Conservation (phyloP, 2,888 invertebrate species). For the Lampropteryx suffumata region DNA sequence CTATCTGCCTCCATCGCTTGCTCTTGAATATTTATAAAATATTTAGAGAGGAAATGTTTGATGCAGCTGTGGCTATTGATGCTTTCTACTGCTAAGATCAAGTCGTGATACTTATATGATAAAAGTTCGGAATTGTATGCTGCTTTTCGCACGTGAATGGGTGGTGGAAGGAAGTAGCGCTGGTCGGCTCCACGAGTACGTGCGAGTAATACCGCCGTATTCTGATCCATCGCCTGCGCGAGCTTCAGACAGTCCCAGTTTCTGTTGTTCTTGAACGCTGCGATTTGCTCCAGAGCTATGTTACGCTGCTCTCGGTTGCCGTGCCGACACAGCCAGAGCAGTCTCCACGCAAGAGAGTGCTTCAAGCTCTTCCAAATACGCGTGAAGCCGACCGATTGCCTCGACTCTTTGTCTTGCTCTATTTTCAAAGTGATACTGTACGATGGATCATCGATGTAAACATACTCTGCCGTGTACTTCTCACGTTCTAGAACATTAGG, state of each 20-base stretch:
- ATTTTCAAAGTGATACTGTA: slow-evolving; percentile 54
- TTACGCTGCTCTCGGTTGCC: slow-evolving; percentile 84
- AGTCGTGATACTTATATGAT: slow-evolving; percentile 63
- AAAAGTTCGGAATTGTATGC: slow-evolving; percentile 63
- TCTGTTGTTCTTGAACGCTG: slow-evolving; percentile 86
- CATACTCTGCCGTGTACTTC: slow-evolving; percentile 67
- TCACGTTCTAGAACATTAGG: slow-evolving; percentile 66
- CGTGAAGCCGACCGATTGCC: slow-evolving; percentile 56
- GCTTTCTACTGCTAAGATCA: slow-evolving; percentile 53
- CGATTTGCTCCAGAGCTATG: slow-evolving; percentile 85
- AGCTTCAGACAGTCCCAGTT: slow-evolving; percentile 87
- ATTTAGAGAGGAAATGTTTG: slow-evolving; percentile 64
- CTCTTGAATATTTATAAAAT: slow-evolving; percentile 70
- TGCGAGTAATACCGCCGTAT: slow-evolving; percentile 90
- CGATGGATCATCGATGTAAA: slow-evolving; percentile 74
- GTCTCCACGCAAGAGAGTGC: slow-evolving; percentile 85
- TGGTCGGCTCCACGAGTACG: slow-evolving; percentile 86
- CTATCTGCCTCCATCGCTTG: slow-evolving; percentile 65
- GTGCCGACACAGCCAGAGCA: slow-evolving; percentile 85
- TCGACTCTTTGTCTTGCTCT: slow-evolving; percentile 52
- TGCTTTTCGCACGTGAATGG: slow-evolving; percentile 73
- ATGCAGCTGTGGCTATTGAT: slow-evolving; percentile 66
- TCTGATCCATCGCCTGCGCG: slow-evolving; percentile 90
- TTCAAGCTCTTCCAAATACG: slow-evolving; percentile 85
- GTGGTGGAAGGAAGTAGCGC: slow-evolving; percentile 89